These are phyloP conservation scores for Caenorhabditis panamensis DNA, from an alignment of 2,888 invertebrate genomes.

Conservation along the genomic window DNA sequence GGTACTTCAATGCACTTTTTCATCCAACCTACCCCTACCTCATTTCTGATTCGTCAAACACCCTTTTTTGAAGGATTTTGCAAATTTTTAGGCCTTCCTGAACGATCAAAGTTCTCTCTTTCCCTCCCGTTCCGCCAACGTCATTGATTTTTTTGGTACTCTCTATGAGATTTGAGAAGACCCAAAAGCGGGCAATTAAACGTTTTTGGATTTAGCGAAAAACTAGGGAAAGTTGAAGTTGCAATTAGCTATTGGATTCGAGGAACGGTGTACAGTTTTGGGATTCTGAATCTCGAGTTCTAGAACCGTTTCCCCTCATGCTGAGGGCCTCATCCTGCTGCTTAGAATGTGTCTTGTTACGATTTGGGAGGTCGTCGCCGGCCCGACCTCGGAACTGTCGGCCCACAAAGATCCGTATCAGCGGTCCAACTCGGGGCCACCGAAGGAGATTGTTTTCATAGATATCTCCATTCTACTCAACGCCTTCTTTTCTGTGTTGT, in stretches of 20 bases:
- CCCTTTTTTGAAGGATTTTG: not conserved
- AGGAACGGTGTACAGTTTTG: too few relatives aligned
- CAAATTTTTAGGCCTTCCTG: not conserved
- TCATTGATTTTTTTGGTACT: too few relatives aligned
- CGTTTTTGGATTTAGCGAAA: too few relatives aligned
- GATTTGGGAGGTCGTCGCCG: not conserved
- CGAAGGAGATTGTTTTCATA: conserved; percentile 2
- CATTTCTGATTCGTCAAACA: too few relatives aligned
- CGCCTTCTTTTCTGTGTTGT: not conserved
- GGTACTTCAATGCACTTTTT: not conserved
- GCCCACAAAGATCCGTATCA: conserved; percentile 49
- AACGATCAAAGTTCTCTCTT: not conserved
- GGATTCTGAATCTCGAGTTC: too few relatives aligned
- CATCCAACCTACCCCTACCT: too few relatives aligned
- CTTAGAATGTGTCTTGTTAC: not conserved
- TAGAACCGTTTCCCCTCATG: not conserved
- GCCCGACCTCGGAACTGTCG: conserved; percentile 1
- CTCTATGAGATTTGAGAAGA: not conserved
- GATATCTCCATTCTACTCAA: not conserved
- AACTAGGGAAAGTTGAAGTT: too few relatives aligned
- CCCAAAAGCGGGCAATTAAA: not conserved
- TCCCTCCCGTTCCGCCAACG: too few relatives aligned
- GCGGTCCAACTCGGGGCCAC: conserved; percentile 7
- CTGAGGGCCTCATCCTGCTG: too few relatives aligned
- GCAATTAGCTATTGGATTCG: too few relatives aligned